Conservation (phyloP, 2,888 invertebrate species). For the Ferrisia virgata region DNA sequence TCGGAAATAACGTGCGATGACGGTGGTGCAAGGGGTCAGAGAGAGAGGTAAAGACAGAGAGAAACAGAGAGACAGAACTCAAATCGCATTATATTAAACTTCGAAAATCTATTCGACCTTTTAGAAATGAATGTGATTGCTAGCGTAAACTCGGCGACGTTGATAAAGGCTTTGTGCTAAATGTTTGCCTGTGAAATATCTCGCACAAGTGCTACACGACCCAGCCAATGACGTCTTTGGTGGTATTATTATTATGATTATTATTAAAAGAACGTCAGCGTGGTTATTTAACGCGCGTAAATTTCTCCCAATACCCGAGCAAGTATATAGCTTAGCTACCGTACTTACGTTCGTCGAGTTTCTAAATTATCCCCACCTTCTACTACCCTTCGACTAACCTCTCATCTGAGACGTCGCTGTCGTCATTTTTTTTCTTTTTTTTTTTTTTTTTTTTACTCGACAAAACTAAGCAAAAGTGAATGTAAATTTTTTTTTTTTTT, state of each 20-base stretch:
- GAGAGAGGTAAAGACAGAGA: not conserved
- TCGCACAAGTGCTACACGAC: not conserved
- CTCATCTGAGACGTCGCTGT: no score
- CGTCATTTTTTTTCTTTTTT: no score
- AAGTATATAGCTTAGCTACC: no score
- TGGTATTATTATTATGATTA: not conserved
- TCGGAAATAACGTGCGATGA: not conserved
- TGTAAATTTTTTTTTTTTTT: no score
- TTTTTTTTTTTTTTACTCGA: not conserved
- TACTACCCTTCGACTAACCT: not conserved
- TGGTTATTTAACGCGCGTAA: not conserved
- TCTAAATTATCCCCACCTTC: not conserved
- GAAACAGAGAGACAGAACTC: not conserved
- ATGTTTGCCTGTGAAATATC: not conserved
- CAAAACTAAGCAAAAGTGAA: not conserved
- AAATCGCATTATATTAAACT: slow-evolving; percentile 19
- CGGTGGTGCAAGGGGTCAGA: not conserved
- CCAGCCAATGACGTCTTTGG: not conserved
- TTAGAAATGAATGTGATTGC: not conserved
- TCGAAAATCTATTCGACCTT: slow-evolving; percentile 29
- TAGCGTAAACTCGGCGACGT: not conserved
- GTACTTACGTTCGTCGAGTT: no score
- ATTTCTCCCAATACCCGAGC: not conserved
- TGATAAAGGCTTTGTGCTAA: not conserved
- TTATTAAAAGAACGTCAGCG: not conserved